Evolutionary conservation across 1,140 invertebrate genomes (phyloP), one percentile per base, ranked within the genome.

Genomic region (Temnothorax curvispinosus): DNA sequence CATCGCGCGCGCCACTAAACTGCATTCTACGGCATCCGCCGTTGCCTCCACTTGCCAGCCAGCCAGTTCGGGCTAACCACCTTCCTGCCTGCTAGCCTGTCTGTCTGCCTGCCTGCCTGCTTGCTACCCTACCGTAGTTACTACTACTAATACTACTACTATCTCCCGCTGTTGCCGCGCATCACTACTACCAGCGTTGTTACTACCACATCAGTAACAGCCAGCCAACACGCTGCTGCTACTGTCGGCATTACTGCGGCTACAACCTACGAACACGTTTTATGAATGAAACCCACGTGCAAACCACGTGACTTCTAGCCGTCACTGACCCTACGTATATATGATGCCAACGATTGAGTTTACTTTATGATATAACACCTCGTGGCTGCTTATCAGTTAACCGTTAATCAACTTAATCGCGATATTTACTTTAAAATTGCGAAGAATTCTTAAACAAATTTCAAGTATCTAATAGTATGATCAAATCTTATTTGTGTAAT

Each of bases 261-360:
- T 76, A 85, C 74, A 74, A 90, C 80, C 87, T 72, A 86, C 81
- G 69, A 89, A 44, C 76, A 85, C 72, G 82, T 67, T 92, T 92
- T 90, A 92, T 93, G 92, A 93, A 93, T 93, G 92, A 89, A 92
- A 90, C 85, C 92, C 92, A 93, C 92, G 92, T 92, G 92, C 81
- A 62, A 64, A 82, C 84, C 91, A 92, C 91, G 90, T 90, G 92
- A 85, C 85, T 88, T 85, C 72, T 78, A 78, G 32, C 85, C 80
- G 56, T 81, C 52, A 82, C 78, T 82, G 78, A 72, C 54, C 67
- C 65, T 60, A 72, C 41, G 52, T 67, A 52, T 67, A 52, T 35
- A 58, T 15, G 41, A 72, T 58, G 27, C 21, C 52, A 44, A 82
- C 65, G 54, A 82, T 72, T 8, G 18, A 27, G 1, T 58, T 27